phyloP scores from a whole-genome alignment of 1,140 invertebrate genomes.

The Chrysoperla carnea region DNA sequence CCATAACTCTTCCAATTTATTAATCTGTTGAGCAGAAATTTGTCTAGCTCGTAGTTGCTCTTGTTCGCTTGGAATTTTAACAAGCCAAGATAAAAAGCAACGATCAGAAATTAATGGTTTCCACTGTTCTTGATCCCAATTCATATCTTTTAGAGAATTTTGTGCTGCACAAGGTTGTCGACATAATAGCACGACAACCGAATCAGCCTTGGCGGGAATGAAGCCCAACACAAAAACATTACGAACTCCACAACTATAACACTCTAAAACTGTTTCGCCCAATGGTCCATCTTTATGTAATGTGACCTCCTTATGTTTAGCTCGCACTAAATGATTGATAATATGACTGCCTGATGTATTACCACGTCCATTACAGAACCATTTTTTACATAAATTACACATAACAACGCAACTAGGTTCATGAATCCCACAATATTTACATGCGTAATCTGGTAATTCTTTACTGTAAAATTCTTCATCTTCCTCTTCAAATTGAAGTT shows the following conservation, averaged over 20 bases:
- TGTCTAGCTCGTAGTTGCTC: constrained; percentile 90
- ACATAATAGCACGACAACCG: constrained; percentile 95
- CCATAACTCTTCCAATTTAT: constrained; percentile 97
- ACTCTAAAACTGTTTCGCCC: constrained; percentile 94
- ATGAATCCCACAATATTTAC: constrained; percentile 97
- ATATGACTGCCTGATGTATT: constrained; percentile 98
- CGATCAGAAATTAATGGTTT: constrained; percentile 94
- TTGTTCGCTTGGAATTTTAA: constrained; percentile 89
- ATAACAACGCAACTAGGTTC: constrained; percentile 94
- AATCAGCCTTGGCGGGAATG: constrained; percentile 98
- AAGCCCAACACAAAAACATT: constrained; percentile 98
- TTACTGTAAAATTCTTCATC: constrained; percentile 77
- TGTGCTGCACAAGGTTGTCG: constrained; percentile 94
- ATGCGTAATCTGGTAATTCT: constrained; percentile 84
- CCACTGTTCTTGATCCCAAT: constrained; percentile 99
- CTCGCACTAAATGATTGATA: constrained; percentile 89
- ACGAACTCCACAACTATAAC: constrained; percentile 94
- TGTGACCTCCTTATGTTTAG: constrained; percentile 97
- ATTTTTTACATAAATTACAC: constrained; percentile 97
- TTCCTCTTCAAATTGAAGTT: constrained; percentile 81
- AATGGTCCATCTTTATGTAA: constrained; percentile 94
- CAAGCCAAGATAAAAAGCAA: constrained; percentile 89
- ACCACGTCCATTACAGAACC: constrained; percentile 98
- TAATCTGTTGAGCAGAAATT: constrained; percentile 92
- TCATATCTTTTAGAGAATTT: constrained; percentile 79